A percentile compares a stretch with the other conserved stretches of the same genome.
phyloP scores from a whole-genome alignment of 2,797 vertebrate species.

The Brachyrhaphis roseni region DNA sequence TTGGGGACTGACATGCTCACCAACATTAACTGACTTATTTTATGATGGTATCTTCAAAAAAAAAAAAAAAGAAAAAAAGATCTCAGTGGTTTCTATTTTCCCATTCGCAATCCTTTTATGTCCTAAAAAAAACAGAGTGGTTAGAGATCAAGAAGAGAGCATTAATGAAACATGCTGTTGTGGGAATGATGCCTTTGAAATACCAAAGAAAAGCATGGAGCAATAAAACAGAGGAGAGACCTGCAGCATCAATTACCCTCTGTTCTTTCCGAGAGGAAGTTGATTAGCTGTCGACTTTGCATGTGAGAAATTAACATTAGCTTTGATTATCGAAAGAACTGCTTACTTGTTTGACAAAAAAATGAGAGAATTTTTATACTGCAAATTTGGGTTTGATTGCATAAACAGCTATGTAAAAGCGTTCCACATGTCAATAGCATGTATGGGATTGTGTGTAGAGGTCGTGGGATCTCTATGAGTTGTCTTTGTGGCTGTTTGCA shows the following conservation, averaged over 20 bases:
- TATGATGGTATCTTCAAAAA: conserved; percentile 9
- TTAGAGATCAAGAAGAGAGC: conserved; percentile 50
- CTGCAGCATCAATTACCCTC: conserved; percentile 59
- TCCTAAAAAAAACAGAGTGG: conserved; percentile 34
- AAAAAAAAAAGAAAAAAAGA: not conserved
- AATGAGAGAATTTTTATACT: conserved; percentile 42
- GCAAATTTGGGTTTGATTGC: conserved; percentile 35
- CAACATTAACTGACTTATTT: not conserved
- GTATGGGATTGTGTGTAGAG: conserved; percentile 3
- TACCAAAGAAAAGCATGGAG: conserved; percentile 36
- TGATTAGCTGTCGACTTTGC: conserved; percentile 56
- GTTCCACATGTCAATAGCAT: not conserved
- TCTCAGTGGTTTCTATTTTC: conserved; percentile 15
- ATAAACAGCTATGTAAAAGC: not conserved
- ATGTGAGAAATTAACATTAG: conserved; percentile 38
- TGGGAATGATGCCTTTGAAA: conserved; percentile 59
- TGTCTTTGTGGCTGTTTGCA: conserved; percentile 46
- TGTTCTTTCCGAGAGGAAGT: conserved; percentile 23
- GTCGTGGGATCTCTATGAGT: conserved; percentile 18
- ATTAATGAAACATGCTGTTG: conserved; percentile 49
- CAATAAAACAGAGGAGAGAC: conserved; percentile 17
- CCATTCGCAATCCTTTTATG: conserved; percentile 32
- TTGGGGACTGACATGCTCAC: conserved; percentile 14
- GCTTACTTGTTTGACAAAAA: conserved; percentile 24
- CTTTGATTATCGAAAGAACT: conserved; percentile 55